These are phyloP conservation scores for Betta splendens DNA, from an alignment of 2,797 vertebrate species.

Conservation along the genomic window DNA sequence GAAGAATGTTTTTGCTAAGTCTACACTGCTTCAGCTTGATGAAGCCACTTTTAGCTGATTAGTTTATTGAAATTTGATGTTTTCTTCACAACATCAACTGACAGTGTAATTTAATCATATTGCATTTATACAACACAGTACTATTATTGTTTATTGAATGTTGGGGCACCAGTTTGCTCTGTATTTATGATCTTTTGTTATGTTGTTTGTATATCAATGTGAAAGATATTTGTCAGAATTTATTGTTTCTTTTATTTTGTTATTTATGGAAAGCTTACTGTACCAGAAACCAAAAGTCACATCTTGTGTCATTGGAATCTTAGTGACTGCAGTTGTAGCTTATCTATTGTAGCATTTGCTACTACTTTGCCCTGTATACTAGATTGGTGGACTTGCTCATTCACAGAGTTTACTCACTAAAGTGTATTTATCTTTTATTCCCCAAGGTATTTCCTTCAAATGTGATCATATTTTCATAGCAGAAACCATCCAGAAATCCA, in stretches of 20 bases:
- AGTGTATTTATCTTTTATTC: constrained; percentile 33
- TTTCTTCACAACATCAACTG: constrained; percentile 39
- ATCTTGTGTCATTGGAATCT: constrained; percentile 30
- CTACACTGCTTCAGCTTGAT: constrained; percentile 29
- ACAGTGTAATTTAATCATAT: constrained; percentile 63
- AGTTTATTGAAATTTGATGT: constrained; percentile 51
- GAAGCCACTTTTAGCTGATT: constrained; percentile 28
- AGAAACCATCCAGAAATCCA: constrained; percentile 7
- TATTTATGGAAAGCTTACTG: constrained; percentile 72
- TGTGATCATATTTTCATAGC: constrained; percentile 5
- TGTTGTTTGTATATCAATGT: constrained; percentile 72
- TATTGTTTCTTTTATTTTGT: constrained; percentile 64
- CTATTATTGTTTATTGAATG: constrained; percentile 72
- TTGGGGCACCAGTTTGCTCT: constrained; percentile 50
- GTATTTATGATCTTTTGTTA: constrained; percentile 75
- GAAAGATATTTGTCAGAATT: constrained; percentile 67
- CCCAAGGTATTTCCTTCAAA: constrained; percentile 13
- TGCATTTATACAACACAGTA: constrained; percentile 55
- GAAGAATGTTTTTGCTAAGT: constrained; percentile 44
- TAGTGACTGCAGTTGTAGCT: constrained; percentile 58
- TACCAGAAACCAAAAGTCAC: constrained; percentile 51
- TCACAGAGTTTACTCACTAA: constrained; percentile 13
- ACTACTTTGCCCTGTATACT: constrained; percentile 1
- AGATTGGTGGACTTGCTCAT: constrained; percentile 14
- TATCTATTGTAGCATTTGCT: constrained; percentile 37